phyloP scores from a whole-genome alignment of 2,888 invertebrate species.

The Gisinianus flammeolus region DNA sequence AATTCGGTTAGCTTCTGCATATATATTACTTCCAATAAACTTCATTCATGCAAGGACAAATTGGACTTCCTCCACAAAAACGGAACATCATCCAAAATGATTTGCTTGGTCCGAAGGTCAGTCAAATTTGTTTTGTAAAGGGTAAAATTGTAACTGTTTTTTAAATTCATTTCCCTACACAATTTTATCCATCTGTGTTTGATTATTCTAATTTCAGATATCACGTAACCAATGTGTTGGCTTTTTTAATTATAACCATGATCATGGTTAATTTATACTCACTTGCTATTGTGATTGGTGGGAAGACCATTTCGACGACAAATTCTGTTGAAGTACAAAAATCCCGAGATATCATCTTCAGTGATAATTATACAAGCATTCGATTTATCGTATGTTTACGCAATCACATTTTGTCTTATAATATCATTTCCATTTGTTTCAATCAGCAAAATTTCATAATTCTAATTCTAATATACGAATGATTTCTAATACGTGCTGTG shows the following conservation, averaged over 20 bases:
- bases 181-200: too few relatives aligned
- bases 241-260: slow-evolving; percentile 40
- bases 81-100: neutral
- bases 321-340: neutral
- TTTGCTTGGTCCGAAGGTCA: neutral
- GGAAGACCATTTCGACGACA: neutral
- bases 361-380: slow-evolving; percentile 35
- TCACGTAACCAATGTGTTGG: slow-evolving; percentile 34
- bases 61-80: neutral
- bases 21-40: neutral
- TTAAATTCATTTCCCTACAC: too few relatives aligned
- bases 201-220: too few relatives aligned
- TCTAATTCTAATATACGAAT: neutral
- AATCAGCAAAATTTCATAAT: too few relatives aligned
- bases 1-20: neutral
- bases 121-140: too few relatives aligned
- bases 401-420: neutral
- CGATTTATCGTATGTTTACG: slow-evolving; percentile 42
- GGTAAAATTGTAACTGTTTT: too few relatives aligned
- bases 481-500: neutral
- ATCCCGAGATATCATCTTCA: neutral
- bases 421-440: too few relatives aligned
- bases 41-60: neutral
- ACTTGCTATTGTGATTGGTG: slow-evolving; percentile 27
- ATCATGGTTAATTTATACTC: slow-evolving; percentile 44